Conservation (phyloP, 1,140 invertebrate species). For the Pachyrhynchus sulphureomaculatus region DNA sequence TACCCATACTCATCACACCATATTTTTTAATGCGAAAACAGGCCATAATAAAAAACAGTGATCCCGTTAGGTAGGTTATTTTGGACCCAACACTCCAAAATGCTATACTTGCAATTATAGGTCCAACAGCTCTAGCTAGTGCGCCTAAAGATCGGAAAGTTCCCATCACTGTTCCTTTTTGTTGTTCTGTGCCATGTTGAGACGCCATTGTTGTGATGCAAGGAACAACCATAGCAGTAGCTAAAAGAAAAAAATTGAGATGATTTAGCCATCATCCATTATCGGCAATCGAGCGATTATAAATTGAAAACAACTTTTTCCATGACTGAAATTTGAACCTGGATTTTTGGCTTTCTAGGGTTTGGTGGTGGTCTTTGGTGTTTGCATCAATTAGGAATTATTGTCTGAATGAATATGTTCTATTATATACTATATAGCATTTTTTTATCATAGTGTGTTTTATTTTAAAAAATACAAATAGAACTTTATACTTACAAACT, state of each 20-base stretch:
- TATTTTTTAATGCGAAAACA: constrained; percentile 46
- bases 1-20: neutral
- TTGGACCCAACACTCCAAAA: constrained; percentile 81
- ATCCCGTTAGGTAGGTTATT: constrained; percentile 73
- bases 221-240: constrained; percentile 91
- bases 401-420: no score
- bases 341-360: no score
- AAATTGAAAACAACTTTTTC: no score
- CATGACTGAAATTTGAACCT: no score
- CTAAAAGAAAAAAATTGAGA: constrained; percentile 58
- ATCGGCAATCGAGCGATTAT: no score
- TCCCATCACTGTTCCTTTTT: constrained; percentile 91
- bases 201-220: constrained; percentile 91
- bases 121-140: constrained; percentile 88
- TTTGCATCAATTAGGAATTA: no score
- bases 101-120: constrained; percentile 79
- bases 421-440: no score
- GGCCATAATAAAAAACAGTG: constrained; percentile 66
- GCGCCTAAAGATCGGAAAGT: constrained; percentile 93
- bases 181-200: constrained; percentile 73
- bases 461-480: no score
- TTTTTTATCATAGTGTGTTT: no score
- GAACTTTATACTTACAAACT: constrained; percentile 82
- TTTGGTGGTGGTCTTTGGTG: no score
- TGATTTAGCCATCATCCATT: no score